Percentiles rank a stretch among this genome's conserved stretches.
These are phyloP conservation scores for Sylvilagus floridanus DNA, from an alignment of 2,797 vertebrate genomes.

Conservation along the genomic window DNA sequence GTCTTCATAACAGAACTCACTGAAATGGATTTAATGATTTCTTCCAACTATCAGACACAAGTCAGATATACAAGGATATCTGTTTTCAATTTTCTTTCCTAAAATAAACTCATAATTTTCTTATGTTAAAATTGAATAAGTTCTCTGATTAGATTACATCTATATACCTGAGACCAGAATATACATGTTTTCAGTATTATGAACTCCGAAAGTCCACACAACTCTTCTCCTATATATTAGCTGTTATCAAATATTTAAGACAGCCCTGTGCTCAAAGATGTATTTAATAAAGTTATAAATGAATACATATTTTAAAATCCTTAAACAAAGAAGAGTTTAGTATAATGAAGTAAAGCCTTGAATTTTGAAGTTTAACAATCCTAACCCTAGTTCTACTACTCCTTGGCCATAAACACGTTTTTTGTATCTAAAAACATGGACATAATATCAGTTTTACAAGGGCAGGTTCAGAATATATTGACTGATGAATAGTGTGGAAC, in stretches of 20 bases:
- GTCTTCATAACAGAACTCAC: neutral
- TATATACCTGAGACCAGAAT: neutral
- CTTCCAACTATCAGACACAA: neutral
- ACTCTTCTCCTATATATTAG: neutral
- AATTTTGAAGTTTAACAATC: constrained; percentile 23
- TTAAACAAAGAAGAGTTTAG: neutral
- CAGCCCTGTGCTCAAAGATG: neutral
- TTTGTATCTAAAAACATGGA: neutral
- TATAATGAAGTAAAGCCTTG: neutral
- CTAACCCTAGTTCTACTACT: neutral
- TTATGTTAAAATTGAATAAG: neutral
- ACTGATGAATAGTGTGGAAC: neutral
- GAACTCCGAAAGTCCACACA: neutral
- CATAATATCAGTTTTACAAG: neutral
- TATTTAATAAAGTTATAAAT: neutral
- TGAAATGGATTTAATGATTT: neutral
- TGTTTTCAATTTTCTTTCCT: neutral
- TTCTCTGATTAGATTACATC: neutral
- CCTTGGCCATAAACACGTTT: neutral
- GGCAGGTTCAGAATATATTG: neutral
- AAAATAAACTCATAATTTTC: neutral
- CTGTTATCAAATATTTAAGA: neutral
- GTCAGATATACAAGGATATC: neutral
- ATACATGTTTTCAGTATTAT: neutral
- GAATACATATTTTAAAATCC: neutral